phyloP scores from a whole-genome alignment of 2,113 vertebrate species.

The Gymnobelideus leadbeateri region DNA sequence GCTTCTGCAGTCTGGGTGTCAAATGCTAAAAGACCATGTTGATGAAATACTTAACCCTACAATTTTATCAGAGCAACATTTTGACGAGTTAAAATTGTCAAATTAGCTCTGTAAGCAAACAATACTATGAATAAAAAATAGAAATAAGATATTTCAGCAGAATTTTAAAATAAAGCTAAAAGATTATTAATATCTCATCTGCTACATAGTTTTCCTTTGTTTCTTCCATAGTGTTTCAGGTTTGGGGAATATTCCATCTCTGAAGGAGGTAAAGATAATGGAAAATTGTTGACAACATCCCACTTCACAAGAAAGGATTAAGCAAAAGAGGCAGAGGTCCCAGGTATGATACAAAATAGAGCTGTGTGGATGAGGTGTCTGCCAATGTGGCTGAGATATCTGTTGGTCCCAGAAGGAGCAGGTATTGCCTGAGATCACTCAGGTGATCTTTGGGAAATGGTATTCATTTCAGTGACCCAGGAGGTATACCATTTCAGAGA shows the following conservation, averaged over 20 bases:
- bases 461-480: background rate
- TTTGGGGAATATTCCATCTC: background rate
- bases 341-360: background rate
- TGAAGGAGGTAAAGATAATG: background rate
- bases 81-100: background rate
- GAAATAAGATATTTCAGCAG: background rate
- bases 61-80: background rate
- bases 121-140: background rate
- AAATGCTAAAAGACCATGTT: background rate
- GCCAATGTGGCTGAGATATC: background rate
- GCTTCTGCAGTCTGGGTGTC: background rate
- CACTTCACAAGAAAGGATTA: background rate
- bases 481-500: background rate
- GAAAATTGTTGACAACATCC: background rate
- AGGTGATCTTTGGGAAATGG: background rate
- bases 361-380: background rate
- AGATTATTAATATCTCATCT: background rate
- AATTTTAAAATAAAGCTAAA: background rate
- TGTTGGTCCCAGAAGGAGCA: background rate
- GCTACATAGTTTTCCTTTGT: background rate
- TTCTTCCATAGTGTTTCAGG: background rate
- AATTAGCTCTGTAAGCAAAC: background rate
- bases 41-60: background rate
- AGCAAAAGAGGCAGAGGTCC: background rate
- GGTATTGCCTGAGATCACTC: background rate